A percentile compares a stretch with the other conserved stretches of the same genome.
Conservation (phyloP, 2,888 invertebrate genomes). For the Cylloceria caligata region DNA sequence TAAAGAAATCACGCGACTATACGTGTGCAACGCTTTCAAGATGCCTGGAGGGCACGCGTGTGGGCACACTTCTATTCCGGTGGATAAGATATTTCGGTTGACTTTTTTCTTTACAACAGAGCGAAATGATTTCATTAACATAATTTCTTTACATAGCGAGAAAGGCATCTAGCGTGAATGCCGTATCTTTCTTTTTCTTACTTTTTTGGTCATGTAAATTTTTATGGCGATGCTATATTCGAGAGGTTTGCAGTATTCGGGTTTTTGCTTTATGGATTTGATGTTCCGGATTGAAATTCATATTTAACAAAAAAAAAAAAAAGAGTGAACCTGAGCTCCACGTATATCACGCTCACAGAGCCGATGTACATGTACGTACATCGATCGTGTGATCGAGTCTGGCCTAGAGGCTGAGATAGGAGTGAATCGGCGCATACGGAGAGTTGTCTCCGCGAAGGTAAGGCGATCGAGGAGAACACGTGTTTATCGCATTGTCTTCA, state of each 20-base stretch:
- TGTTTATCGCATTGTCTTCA: conserved; percentile 72
- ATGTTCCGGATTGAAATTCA: conserved; percentile 34
- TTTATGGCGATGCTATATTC: neutral
- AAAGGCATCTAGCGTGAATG: neutral
- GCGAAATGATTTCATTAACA: conserved; percentile 48
- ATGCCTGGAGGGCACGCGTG: conserved; percentile 55
- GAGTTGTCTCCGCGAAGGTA: conserved; percentile 50
- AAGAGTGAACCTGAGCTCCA: conserved; percentile 17
- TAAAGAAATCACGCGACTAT: conserved; percentile 1
- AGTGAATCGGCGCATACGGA: conserved; percentile 38
- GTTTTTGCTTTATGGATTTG: conserved; percentile 17
- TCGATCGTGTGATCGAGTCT: neutral
- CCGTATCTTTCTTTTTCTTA: conserved; percentile 1
- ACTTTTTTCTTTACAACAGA: conserved; percentile 1
- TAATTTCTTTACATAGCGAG: conserved; percentile 36
- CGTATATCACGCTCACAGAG: conserved; percentile 21
- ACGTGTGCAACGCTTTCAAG: conserved; percentile 39
- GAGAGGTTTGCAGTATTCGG: conserved; percentile 5
- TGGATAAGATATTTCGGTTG: neutral
- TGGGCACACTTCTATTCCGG: conserved; percentile 25
- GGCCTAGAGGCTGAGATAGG: conserved; percentile 34
- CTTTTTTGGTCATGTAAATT: conserved; percentile 33
- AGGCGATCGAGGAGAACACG: conserved; percentile 67
- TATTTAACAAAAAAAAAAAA: conserved; percentile 29
- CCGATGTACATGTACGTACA: neutral